These are phyloP conservation scores for Diuraphis noxia DNA, from an alignment of 1,140 invertebrate genomes.

Conservation along the genomic window DNA sequence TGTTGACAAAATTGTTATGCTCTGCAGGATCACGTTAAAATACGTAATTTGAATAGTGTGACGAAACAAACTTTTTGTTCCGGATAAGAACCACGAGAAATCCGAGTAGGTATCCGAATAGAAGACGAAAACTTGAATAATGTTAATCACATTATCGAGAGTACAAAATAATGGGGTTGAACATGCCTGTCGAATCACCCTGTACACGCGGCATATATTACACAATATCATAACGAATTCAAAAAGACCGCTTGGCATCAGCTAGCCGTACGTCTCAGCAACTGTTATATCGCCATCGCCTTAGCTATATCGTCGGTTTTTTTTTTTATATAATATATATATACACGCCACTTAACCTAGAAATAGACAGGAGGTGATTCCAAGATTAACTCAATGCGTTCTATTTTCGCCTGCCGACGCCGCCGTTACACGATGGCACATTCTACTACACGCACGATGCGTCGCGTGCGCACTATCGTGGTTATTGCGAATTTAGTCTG, in stretches of 20 bases:
- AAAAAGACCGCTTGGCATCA: slow-evolving; percentile 32
- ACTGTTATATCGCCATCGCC: background rate
- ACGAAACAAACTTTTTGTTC: background rate
- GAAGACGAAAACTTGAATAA: too few species aligned
- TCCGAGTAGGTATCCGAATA: too few species aligned
- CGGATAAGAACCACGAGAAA: background rate
- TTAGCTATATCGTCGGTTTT: background rate
- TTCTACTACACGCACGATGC: background rate
- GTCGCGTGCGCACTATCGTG: background rate
- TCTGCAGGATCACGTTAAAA: too few species aligned
- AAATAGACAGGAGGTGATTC: slow-evolving; percentile 44
- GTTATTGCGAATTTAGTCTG: background rate
- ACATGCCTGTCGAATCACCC: background rate
- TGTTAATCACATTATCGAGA: too few species aligned
- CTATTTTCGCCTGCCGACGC: slow-evolving; percentile 21
- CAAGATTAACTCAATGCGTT: slow-evolving; percentile 47
- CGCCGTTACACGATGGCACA: slow-evolving; percentile 18
- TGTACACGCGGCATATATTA: background rate
- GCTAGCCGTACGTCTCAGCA: slow-evolving; percentile 5
- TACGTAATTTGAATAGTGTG: background rate
- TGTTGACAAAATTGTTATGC: too few species aligned
- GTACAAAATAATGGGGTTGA: background rate
- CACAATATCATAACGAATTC: slow-evolving; percentile 26
- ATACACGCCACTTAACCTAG: slow-evolving; percentile 47
- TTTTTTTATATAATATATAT: too few species aligned